Evolutionary conservation across 2,888 invertebrate species (phyloP).

Genomic region (Crematogaster levior): DNA sequence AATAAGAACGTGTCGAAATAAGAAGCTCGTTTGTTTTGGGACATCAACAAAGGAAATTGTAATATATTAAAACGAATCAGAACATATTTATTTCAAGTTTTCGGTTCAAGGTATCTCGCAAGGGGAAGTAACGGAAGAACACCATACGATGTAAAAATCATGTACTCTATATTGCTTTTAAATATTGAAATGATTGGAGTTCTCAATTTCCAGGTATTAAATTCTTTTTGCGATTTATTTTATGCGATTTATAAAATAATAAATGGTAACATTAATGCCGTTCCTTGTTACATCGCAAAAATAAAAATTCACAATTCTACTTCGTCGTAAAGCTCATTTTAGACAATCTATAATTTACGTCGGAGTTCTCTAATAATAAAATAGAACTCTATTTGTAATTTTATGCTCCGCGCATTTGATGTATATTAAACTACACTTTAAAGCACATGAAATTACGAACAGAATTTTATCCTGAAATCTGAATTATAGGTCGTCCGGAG

Average conservation of each 20-base stretch:
- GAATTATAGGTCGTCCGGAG: conserved; percentile 4
- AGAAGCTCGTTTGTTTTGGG: neutral
- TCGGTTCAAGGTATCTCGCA: neutral
- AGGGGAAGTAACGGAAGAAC: neutral
- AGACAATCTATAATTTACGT: neutral
- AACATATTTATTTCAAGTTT: neutral
- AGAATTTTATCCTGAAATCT: conserved; percentile 11
- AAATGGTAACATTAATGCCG: neutral
- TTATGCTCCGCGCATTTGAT: neutral
- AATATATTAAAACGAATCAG: neutral
- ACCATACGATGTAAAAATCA: neutral
- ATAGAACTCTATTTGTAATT: neutral
- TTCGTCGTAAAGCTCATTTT: neutral
- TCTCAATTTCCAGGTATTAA: neutral
- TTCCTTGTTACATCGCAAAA: neutral
- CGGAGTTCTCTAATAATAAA: neutral
- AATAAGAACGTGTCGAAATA: neutral
- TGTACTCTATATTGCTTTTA: neutral
- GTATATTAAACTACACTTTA: neutral
- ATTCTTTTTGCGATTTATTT: neutral
- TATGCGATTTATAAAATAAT: neutral
- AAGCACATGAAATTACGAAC: neutral
- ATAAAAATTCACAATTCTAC: neutral
- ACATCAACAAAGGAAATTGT: neutral
- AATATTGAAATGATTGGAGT: neutral